A percentile compares a stretch with the other conserved stretches of the same genome.
phyloP scores from a whole-genome alignment of 2,797 vertebrate genomes.

The Tangara arthus region DNA sequence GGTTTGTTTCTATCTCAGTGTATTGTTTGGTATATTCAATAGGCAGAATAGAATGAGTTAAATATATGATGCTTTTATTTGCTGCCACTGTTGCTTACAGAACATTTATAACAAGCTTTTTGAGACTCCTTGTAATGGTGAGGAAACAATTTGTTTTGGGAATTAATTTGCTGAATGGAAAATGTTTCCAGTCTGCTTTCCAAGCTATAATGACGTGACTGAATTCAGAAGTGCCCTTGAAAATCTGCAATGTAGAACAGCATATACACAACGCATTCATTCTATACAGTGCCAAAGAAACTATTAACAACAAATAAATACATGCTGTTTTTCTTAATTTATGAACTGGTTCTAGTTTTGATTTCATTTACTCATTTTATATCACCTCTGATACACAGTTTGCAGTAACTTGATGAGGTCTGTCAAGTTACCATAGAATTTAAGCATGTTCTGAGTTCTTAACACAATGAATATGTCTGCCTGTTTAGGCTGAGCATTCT shows the following conservation, averaged over 20 bases:
- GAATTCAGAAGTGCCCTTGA: constrained; percentile 43
- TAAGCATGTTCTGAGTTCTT: neutral
- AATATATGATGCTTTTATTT: constrained; percentile 16
- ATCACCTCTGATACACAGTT: neutral
- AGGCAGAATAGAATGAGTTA: neutral
- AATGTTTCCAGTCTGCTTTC: constrained; percentile 36
- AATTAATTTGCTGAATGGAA: constrained; percentile 23
- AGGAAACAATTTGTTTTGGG: constrained; percentile 1
- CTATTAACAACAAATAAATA: neutral
- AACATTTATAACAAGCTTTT: neutral
- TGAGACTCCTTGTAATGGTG: neutral
- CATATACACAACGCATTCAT: neutral
- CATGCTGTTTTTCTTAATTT: neutral
- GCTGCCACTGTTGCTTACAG: neutral
- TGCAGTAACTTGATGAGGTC: neutral
- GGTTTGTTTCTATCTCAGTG: neutral
- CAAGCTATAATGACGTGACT: neutral
- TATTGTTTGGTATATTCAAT: neutral
- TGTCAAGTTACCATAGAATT: neutral
- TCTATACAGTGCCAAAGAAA: neutral
- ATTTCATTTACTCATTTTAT: neutral
- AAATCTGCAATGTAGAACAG: neutral
- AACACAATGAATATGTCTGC: neutral
- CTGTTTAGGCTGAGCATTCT: neutral
- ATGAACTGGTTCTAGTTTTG: neutral